These are phyloP conservation scores for Tenrec ecaudatus DNA, from an alignment of 2,113 vertebrate species.

Conservation along the genomic window DNA sequence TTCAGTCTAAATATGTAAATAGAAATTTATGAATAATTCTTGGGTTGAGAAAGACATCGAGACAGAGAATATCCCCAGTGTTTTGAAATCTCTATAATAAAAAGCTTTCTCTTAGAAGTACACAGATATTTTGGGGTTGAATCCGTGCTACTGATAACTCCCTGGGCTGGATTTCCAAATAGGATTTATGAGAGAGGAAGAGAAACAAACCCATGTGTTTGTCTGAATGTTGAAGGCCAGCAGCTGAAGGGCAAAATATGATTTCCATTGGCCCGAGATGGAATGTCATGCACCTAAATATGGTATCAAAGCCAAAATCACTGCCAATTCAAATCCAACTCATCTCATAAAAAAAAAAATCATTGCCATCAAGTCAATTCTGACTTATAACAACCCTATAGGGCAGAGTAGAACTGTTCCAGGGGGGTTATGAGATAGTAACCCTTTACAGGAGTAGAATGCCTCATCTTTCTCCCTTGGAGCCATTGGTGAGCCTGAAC, in stretches of 20 bases:
- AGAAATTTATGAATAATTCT: slow-evolving; percentile 46
- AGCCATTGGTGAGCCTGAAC: too few relatives aligned
- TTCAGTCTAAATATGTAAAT: neutral
- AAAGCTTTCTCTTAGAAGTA: neutral
- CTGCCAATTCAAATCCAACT: too few relatives aligned
- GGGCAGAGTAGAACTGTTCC: too few relatives aligned
- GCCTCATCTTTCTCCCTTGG: too few relatives aligned
- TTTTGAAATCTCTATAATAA: slow-evolving; percentile 5
- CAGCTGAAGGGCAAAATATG: neutral
- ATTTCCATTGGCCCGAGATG: neutral
- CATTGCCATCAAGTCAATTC: too few relatives aligned
- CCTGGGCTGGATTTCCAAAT: neutral
- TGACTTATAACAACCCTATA: too few relatives aligned
- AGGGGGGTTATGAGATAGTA: too few relatives aligned
- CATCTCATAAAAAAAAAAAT: too few relatives aligned
- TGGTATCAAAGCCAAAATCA: too few relatives aligned
- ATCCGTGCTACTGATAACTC: neutral
- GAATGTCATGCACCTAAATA: neutral
- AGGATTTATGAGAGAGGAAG: neutral
- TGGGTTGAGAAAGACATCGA: neutral
- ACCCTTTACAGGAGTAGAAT: too few relatives aligned
- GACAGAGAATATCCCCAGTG: neutral
- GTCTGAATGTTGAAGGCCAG: neutral
- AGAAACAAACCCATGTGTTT: slow-evolving; percentile 10
- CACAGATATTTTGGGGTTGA: neutral